A percentile compares a stretch with the other conserved stretches of the same genome.
phyloP scores from a whole-genome alignment of 2,113 vertebrate species.

The Hassar affinis region DNA sequence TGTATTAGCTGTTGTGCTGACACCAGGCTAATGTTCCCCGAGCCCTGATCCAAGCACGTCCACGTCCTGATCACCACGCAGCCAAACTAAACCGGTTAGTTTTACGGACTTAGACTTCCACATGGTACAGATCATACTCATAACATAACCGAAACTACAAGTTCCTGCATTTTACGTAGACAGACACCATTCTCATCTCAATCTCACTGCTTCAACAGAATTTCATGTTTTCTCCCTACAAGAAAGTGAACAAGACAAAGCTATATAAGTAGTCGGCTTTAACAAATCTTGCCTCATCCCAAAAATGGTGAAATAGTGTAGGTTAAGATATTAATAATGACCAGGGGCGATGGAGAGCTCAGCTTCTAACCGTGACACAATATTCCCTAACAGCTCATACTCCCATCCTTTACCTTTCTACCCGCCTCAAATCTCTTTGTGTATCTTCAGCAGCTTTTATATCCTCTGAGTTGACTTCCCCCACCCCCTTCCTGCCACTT shows the following conservation, averaged over 20 bases:
- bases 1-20: slow-evolving; percentile 49
- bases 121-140: background rate
- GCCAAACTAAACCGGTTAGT: slow-evolving; percentile 20
- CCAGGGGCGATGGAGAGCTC: too few species aligned
- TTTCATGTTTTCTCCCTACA: background rate
- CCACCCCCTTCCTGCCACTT: slow-evolving; percentile 32
- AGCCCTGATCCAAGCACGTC: slow-evolving; percentile 49
- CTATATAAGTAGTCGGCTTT: background rate
- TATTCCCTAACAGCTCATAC: background rate
- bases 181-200: background rate
- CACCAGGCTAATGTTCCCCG: slow-evolving; percentile 22
- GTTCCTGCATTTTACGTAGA: background rate
- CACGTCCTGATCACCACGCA: slow-evolving; percentile 38
- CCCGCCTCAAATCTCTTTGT: slow-evolving; percentile 2
- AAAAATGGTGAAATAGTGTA: background rate
- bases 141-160: too few species aligned
- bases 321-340: background rate
- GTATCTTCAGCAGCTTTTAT: slow-evolving; percentile 25
- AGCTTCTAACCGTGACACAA: background rate
- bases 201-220: background rate
- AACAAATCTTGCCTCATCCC: background rate
- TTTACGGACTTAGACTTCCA: background rate
- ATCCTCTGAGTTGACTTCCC: slow-evolving; percentile 4
- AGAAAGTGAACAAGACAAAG: background rate
- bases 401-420: background rate